Conservation (phyloP, 2,113 vertebrate species). For the Motacilla tschutschensis region DNA sequence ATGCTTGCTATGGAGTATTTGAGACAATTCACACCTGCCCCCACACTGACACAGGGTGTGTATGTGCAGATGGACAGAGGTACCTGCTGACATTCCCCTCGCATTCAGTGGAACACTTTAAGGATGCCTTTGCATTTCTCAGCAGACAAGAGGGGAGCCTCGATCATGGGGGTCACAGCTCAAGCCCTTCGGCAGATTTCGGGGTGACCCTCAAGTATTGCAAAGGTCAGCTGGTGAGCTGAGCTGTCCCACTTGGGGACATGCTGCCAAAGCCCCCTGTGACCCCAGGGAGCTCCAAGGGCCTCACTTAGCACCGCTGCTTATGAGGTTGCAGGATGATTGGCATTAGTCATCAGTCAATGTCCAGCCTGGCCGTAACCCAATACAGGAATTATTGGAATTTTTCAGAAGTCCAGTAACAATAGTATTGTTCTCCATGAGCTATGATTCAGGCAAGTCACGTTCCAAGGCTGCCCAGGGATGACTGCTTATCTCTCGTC, state of each 20-base stretch:
- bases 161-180: background rate
- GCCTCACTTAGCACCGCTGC: background rate
- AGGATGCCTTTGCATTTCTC: background rate
- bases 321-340: background rate
- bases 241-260: background rate
- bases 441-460: background rate
- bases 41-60: background rate
- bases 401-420: background rate
- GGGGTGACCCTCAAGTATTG: rapidly evolving
- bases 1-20: rapidly evolving
- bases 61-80: background rate
- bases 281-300: background rate
- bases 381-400: background rate
- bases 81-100: background rate
- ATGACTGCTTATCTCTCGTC: background rate
- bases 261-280: background rate
- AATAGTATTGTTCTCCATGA: background rate
- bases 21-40: background rate
- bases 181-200: rapidly evolving
- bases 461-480: background rate
- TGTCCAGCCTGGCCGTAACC: rapidly evolving
- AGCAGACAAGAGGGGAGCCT: background rate
- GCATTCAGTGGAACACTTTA: background rate
- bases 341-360: background rate
- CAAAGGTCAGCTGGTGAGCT: background rate